Conservation (phyloP, 1,140 invertebrate genomes). For the Pogonomyrmex californicus region DNA sequence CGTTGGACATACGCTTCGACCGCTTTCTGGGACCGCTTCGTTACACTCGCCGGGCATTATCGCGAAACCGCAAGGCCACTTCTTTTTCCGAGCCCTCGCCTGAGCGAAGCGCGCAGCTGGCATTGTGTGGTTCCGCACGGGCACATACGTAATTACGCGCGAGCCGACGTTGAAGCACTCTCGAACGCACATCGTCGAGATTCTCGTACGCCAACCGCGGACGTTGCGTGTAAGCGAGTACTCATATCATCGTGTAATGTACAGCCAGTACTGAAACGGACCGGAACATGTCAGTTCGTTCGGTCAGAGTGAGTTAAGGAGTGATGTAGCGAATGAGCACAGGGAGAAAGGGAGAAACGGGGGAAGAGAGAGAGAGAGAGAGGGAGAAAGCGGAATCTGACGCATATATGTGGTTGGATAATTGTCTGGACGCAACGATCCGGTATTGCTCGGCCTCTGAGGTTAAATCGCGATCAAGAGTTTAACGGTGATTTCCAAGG, state of each 20-base stretch:
- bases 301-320: background rate
- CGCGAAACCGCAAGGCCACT: slow-evolving; percentile 73
- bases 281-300: slow-evolving; percentile 44
- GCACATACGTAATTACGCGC: slow-evolving; percentile 47
- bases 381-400: slow-evolving; percentile 50
- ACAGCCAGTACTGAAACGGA: slow-evolving; percentile 17
- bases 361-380: background rate
- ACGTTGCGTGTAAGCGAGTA: slow-evolving; percentile 25
- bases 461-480: slow-evolving; percentile 86
- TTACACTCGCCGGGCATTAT: slow-evolving; percentile 73
- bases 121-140: slow-evolving; percentile 34
- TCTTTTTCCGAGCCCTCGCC: slow-evolving; percentile 34
- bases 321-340: background rate
- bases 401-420: slow-evolving; percentile 78
- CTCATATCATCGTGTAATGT: slow-evolving; percentile 33
- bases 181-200: slow-evolving; percentile 33
- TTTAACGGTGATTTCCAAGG: slow-evolving; percentile 86
- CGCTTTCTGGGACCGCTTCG: slow-evolving; percentile 40
- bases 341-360: background rate
- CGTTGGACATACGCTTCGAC: slow-evolving; percentile 65
- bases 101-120: slow-evolving; percentile 40
- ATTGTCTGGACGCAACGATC: slow-evolving; percentile 82
- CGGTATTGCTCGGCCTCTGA: slow-evolving; percentile 82
- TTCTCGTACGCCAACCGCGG: slow-evolving; percentile 18
- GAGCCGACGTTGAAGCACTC: slow-evolving; percentile 19